These are phyloP conservation scores for Pilophorus perplexus DNA, from an alignment of 2,888 invertebrate genomes.

Conservation along the genomic window DNA sequence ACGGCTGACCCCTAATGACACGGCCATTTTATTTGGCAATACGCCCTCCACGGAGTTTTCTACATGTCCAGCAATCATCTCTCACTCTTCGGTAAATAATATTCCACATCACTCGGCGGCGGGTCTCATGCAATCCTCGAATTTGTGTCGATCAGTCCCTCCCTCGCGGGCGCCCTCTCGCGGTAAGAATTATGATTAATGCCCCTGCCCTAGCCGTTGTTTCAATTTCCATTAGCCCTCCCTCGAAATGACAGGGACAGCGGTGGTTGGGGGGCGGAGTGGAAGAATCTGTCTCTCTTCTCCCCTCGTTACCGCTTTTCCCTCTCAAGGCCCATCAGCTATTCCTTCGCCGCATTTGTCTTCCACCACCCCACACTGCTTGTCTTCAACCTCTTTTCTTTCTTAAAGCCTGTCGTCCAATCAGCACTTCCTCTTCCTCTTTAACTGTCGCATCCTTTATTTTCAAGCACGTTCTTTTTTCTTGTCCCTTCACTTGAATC, in stretches of 20 bases:
- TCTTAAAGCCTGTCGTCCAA: slow-evolving; percentile 14
- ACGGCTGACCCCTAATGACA: no score
- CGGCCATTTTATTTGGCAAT: no score
- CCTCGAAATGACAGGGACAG: slow-evolving; percentile 27
- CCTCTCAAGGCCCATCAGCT: slow-evolving; percentile 10
- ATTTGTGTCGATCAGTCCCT: slow-evolving; percentile 34
- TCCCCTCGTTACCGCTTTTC: slow-evolving; percentile 21
- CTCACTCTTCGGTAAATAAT: slow-evolving; percentile 7
- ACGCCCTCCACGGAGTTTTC: no score
- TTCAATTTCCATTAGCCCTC: slow-evolving; percentile 32
- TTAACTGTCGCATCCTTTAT: slow-evolving; percentile 13
- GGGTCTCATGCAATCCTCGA: slow-evolving; percentile 28
- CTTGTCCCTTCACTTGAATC: no score
- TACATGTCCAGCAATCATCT: no score
- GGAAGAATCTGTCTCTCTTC: slow-evolving; percentile 33
- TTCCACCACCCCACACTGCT: slow-evolving; percentile 1
- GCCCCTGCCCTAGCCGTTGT: slow-evolving; percentile 30
- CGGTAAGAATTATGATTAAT: slow-evolving; percentile 33
- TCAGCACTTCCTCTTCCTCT: slow-evolving; percentile 20
- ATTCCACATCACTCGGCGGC: neutral
- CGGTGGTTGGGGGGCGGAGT: no score
- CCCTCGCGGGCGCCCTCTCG: neutral
- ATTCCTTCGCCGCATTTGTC: slow-evolving; percentile 31
- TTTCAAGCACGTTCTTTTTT: slow-evolving; percentile 11
- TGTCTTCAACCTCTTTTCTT: neutral